Conservation (phyloP, 2,797 vertebrate genomes). For the Chiroxiphia lanceolata region DNA sequence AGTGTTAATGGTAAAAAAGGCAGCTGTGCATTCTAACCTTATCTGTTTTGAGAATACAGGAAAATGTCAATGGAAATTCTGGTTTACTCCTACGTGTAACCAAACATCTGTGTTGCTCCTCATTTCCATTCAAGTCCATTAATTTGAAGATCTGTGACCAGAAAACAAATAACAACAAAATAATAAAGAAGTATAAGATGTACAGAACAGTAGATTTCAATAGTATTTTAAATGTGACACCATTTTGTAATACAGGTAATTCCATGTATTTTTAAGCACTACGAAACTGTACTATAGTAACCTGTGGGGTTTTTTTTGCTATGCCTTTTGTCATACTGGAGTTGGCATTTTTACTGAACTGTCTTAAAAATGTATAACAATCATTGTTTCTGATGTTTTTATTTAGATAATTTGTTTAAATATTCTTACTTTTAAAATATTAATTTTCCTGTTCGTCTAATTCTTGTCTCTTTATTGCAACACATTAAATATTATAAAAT, state of each 20-base stretch:
- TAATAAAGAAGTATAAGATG: neutral
- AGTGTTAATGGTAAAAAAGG: neutral
- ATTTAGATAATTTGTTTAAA: neutral
- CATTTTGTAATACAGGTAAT: neutral
- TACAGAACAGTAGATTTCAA: neutral
- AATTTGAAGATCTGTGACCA: neutral
- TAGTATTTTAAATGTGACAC: neutral
- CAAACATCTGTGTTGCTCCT: neutral
- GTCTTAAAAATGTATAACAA: neutral
- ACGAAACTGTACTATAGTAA: neutral
- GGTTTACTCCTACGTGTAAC: neutral
- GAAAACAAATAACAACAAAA: neutral
- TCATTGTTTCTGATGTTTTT: neutral
- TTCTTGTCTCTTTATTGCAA: neutral
- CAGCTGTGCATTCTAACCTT: neutral
- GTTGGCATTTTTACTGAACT: neutral
- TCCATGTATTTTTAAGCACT: neutral
- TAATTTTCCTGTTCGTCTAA: neutral
- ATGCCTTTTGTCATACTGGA: neutral
- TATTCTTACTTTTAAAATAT: neutral
- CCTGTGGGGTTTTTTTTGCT: neutral
- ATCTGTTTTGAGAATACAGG: neutral
- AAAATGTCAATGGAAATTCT: neutral
- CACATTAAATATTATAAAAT: neutral
- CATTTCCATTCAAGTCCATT: neutral